Percentiles rank a stretch among this genome's conserved stretches.
phyloP scores from a whole-genome alignment of 2,113 vertebrate genomes.

The Polyodon spathula region DNA sequence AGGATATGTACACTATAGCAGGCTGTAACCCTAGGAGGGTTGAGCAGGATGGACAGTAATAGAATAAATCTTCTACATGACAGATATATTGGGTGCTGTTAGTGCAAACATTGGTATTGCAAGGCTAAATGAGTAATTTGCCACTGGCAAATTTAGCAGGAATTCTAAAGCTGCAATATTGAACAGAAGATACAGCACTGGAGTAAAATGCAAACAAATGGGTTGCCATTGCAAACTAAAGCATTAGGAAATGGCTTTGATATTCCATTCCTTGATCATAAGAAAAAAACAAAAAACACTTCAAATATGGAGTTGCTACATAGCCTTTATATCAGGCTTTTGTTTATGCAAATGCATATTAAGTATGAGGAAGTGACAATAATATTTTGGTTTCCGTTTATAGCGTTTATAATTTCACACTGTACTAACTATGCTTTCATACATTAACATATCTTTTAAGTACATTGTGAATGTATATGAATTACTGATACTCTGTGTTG shows the following conservation, averaged over 20 bases:
- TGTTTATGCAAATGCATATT: too few species aligned
- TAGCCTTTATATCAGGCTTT: too few species aligned
- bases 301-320: too few species aligned
- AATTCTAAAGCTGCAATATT: background rate
- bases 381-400: too few species aligned
- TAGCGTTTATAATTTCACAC: too few species aligned
- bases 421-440: too few species aligned
- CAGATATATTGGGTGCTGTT: background rate
- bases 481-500: too few species aligned
- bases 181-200: background rate
- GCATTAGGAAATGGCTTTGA: background rate
- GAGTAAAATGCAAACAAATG: background rate
- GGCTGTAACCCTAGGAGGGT: background rate
- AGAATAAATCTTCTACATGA: slow-evolving; percentile 6
- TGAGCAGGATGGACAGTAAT: slow-evolving; percentile 1
- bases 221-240: background rate
- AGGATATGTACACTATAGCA: slow-evolving; percentile 3
- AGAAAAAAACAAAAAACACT: too few species aligned
- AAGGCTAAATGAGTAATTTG: background rate
- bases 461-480: too few species aligned
- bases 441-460: too few species aligned
- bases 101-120: background rate
- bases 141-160: background rate
- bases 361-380: too few species aligned
- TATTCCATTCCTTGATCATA: slow-evolving; percentile 8